Percentiles rank a stretch among this genome's conserved stretches.
These are phyloP conservation scores for Chiloscyllium punctatum DNA, from an alignment of 2,797 vertebrate genomes.

Conservation along the genomic window DNA sequence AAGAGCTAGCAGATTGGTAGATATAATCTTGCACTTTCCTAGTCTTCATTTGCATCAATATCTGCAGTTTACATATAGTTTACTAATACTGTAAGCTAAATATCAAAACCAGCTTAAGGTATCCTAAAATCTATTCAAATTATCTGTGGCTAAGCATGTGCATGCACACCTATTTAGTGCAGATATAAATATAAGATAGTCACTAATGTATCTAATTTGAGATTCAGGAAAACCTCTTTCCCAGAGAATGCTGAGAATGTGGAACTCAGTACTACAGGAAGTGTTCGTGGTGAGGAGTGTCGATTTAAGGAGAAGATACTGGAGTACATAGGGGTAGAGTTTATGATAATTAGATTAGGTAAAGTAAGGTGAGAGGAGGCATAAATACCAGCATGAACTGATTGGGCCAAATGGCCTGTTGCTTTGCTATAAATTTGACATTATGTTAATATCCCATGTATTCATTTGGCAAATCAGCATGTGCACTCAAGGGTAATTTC, in stretches of 20 bases:
- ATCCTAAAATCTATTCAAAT: background rate
- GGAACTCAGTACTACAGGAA: background rate
- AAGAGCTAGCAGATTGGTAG: background rate
- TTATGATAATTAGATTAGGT: background rate
- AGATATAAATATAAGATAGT: background rate
- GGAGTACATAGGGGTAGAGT: background rate
- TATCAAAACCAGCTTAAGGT: background rate
- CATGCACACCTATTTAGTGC: background rate
- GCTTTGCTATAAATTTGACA: background rate
- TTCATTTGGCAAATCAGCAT: background rate
- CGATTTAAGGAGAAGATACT: background rate
- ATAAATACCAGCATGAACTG: background rate
- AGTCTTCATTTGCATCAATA: no score
- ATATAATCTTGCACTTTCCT: background rate
- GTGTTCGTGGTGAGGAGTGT: background rate
- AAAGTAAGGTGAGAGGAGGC: background rate
- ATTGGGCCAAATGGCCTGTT: background rate
- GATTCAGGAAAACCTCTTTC: background rate
- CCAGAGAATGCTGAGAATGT: background rate
- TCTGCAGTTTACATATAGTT: background rate
- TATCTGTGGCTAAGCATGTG: no score
- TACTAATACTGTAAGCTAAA: background rate
- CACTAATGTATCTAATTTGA: background rate
- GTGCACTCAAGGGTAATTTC: constrained; percentile 1
- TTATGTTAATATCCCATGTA: background rate